Evolutionary conservation across 2,113 vertebrate species (phyloP).

Genomic region (Gorilla gorilla): DNA sequence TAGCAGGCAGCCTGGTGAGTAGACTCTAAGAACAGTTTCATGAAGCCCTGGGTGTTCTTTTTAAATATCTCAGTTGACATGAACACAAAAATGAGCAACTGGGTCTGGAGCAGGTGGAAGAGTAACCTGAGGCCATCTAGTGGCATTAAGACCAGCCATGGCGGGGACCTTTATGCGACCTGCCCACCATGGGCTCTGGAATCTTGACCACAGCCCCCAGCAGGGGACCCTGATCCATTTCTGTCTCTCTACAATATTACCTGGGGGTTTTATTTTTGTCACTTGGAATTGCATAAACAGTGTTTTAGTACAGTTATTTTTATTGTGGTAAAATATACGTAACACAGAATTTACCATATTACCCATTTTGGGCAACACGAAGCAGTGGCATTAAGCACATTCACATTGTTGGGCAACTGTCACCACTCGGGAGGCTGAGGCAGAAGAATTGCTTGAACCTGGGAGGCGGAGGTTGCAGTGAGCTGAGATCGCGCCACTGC

Average conservation of each 20-base stretch:
- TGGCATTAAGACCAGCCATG: background rate
- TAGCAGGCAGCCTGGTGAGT: background rate
- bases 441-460: no score
- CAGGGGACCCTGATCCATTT: background rate
- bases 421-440: background rate
- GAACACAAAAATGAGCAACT: background rate
- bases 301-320: background rate
- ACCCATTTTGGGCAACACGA: background rate
- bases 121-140: background rate
- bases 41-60: background rate
- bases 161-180: background rate
- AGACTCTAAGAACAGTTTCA: background rate
- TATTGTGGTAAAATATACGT: background rate
- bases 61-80: background rate
- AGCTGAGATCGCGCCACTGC: no score
- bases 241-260: background rate
- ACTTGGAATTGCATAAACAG: background rate
- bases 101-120: background rate
- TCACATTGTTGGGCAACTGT: no score
- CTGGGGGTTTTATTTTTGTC: background rate
- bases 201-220: background rate
- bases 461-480: no score
- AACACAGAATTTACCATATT: background rate
- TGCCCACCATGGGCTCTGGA: background rate
- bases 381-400: background rate